Evolutionary conservation across 2,113 vertebrate genomes (phyloP).

Genomic region (Labrus mixtus): DNA sequence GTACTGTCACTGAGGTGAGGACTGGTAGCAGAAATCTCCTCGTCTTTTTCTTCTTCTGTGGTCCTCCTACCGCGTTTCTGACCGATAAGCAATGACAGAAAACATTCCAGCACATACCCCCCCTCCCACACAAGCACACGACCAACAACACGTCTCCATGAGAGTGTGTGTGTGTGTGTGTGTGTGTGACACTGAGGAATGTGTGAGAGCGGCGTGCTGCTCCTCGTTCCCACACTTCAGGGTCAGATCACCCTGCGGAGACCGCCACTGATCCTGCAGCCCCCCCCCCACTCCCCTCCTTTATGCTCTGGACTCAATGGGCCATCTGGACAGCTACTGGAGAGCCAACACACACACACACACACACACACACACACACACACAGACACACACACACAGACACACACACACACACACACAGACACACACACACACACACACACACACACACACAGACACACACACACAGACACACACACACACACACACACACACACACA

Average conservation of each 20-base stretch:
- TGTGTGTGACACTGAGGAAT: slow-evolving; percentile 67
- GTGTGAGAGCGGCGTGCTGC: slow-evolving; percentile 72
- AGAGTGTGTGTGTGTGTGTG: slow-evolving; percentile 55
- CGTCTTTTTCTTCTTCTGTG: slow-evolving; percentile 27
- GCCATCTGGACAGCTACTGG: slow-evolving; percentile 87
- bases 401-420: too few species aligned
- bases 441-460: too few species aligned
- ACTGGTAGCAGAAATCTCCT: slow-evolving; percentile 40
- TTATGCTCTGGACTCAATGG: slow-evolving; percentile 86
- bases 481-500: too few species aligned
- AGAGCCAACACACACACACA: slow-evolving; percentile 19
- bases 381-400: too few species aligned
- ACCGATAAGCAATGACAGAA: slow-evolving; percentile 51
- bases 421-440: too few species aligned
- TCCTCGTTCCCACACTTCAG: slow-evolving; percentile 78
- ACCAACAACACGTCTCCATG: slow-evolving; percentile 17
- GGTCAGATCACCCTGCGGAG: slow-evolving; percentile 61
- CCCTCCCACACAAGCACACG: slow-evolving; percentile 8
- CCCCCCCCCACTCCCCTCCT: slow-evolving; percentile 71
- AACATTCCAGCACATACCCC: slow-evolving; percentile 52
- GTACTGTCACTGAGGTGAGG: too few species aligned
- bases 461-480: too few species aligned
- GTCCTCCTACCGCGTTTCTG: slow-evolving; percentile 46
- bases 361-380: too few species aligned
- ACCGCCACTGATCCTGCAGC: slow-evolving; percentile 58